phyloP scores from a whole-genome alignment of 2,888 invertebrate species.

The Chloromyia formosa region DNA sequence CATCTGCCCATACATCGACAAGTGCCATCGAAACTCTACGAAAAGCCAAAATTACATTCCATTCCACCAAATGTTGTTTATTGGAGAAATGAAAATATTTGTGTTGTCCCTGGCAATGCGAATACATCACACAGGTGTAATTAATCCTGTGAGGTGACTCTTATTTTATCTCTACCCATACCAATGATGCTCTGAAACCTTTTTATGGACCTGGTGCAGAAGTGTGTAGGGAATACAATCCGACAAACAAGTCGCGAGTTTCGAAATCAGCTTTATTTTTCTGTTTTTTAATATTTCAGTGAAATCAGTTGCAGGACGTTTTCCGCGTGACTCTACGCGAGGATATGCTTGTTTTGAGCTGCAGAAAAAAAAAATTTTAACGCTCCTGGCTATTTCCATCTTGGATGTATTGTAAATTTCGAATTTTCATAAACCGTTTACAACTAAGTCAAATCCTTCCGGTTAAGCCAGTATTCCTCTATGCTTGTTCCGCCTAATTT shows the following conservation, averaged over 20 bases:
- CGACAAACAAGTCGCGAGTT: not conserved
- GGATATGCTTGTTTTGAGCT: too few relatives aligned
- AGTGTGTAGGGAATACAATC: not conserved
- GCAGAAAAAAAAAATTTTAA: too few relatives aligned
- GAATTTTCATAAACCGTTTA: too few relatives aligned
- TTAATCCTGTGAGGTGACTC: constrained; percentile 46
- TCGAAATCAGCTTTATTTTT: not conserved
- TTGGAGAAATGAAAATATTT: constrained; percentile 45
- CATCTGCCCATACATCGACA: not conserved
- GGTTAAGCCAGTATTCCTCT: not conserved
- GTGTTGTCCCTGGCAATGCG: constrained; percentile 26
- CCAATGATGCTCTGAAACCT: constrained; percentile 10
- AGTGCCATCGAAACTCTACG: not conserved
- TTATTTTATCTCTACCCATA: not conserved
- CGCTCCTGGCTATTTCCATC: too few relatives aligned
- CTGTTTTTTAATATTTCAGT: too few relatives aligned
- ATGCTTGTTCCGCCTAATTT: not conserved
- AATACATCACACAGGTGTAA: constrained; percentile 48
- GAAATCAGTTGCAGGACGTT: too few relatives aligned
- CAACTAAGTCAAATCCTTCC: too few relatives aligned
- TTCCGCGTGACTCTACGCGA: too few relatives aligned
- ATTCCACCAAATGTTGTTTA: constrained; percentile 44
- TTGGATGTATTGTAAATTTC: too few relatives aligned
- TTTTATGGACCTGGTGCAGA: too few relatives aligned
- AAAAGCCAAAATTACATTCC: constrained; percentile 33